Evolutionary conservation across 2,113 vertebrate genomes (phyloP), one percentile per base, ranked within the genome.

Genomic region (Murina feae): DNA sequence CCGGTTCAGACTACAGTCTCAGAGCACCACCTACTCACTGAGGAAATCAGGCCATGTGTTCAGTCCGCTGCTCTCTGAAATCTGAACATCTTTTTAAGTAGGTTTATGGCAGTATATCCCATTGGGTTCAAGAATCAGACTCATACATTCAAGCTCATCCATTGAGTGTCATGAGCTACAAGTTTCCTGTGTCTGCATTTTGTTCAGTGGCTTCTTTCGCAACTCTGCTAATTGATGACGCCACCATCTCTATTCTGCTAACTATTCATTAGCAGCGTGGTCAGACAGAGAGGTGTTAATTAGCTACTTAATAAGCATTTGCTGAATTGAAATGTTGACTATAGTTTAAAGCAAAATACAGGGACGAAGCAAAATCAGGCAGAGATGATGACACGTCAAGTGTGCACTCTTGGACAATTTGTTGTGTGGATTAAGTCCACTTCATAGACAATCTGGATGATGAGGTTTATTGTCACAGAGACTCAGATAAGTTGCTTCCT

Each of bases 301-400:
- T 88, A 66, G 37, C 65, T 9, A 55, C 28, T 42, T 72, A 86
- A 16, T 37, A 92, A 78, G 17, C 3, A 42, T 44, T 78, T 66
- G 30, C 9, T 66, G 60, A 72, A 78, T 89, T 86, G 83, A 82
- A 79, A 37, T 51, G 21, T 68, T 75, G 39, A 74, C 8, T 71
- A n/a, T 37, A 72, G 37, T 81, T 93, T 88, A 89, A 93, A 78
- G 84, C 49, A 95, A 87, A 89, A 81, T 71, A 55, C 16, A 76
- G 4, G 65, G 9, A 74, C 21, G 60, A 37, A 86, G 9, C 14
- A 14, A 55, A 89, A 78, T 86, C 32, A 51, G 82, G 23, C 63
- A 58, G 58, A 93, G 23, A 78, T 71, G 85, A 35, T 28, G 44
- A 39, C n/a, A 84, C 55, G 21, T 30, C n/a, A 49, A 44, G 28